Evolutionary conservation across 1,140 invertebrate genomes (phyloP), one percentile per base, ranked within the genome.

Genomic region (Drosophila nasuta): DNA sequence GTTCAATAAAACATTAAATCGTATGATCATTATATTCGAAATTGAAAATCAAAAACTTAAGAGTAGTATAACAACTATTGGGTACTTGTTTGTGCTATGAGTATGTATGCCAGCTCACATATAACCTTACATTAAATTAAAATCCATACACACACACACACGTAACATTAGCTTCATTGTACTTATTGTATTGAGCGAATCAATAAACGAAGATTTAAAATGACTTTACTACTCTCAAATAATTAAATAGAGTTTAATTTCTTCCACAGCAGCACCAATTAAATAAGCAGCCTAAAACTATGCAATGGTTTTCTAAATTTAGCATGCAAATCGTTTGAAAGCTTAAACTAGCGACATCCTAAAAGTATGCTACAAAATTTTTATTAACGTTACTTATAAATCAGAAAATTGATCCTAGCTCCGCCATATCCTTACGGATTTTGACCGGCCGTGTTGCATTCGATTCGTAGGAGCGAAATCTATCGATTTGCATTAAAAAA

Each of bases 1-100:
- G 66, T 85, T 85, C 68, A 81, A 75, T 72, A 77, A 73, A 77
- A 70, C 75, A 60, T 68, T 72, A 59, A 65, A 49, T 60, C 30
- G 5, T 33, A 81, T 20, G 0, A 20, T 20, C 30, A 41, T 46
- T 7, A 52, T 41, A 7, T 52, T 52, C 7, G n/a, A 35, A 62
- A 56, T 30, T 41, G 48, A 43, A 51, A 28, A 41, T 10, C 38
- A 10, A 30, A 54, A 68, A 46, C 46, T 60, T 60, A 54, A 67
- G 64, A 28, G n/a, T 13, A 45, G 11, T 28, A 60, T 51, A 51
- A 11, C 35, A 17, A 64, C 35, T 38, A 25, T 25, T 45, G 59
- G 3, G 8, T 5, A 15, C 30, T 30, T 3, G 7, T 65, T 17
- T 10, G n/a, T 28, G 17, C 6, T 63, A 38, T 41, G 35, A 10